Percentiles rank a stretch among this genome's conserved stretches.
Conservation (phyloP, 2,797 vertebrate species). For the Staurois parvus region DNA sequence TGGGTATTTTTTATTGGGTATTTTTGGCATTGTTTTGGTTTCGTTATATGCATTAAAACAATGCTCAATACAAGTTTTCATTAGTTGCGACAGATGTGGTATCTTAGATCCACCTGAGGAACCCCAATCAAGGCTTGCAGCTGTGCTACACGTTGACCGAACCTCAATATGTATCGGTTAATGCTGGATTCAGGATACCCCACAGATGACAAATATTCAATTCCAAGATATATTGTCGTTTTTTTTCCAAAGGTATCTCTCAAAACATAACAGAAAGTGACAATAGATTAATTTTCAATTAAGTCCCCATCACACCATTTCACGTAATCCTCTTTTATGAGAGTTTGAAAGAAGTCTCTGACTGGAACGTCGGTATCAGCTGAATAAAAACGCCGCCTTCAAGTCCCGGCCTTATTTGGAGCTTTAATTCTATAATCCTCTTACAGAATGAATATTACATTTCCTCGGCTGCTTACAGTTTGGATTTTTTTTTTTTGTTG, state of each 20-base stretch:
- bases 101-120: no score
- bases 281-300: not conserved
- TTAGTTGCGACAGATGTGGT: no score
- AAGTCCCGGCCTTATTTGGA: not conserved
- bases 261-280: not conserved
- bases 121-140: not conserved
- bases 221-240: not conserved
- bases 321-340: conserved; percentile 9
- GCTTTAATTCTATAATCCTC: conserved; percentile 11
- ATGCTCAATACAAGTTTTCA: no score
- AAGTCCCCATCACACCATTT: not conserved
- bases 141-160: not conserved
- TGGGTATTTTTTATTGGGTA: no score
- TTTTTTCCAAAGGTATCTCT: not conserved
- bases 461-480: not conserved
- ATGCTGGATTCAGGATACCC: no score
- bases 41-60: no score
- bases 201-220: not conserved
- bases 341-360: not conserved
- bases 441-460: not conserved
- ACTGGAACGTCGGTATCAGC: not conserved
- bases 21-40: no score
- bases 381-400: not conserved
- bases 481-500: not conserved
- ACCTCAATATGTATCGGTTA: no score